Base-by-base conservation (phyloP, 2,797 vertebrate species). In the Cichlasoma orientale region DNA sequence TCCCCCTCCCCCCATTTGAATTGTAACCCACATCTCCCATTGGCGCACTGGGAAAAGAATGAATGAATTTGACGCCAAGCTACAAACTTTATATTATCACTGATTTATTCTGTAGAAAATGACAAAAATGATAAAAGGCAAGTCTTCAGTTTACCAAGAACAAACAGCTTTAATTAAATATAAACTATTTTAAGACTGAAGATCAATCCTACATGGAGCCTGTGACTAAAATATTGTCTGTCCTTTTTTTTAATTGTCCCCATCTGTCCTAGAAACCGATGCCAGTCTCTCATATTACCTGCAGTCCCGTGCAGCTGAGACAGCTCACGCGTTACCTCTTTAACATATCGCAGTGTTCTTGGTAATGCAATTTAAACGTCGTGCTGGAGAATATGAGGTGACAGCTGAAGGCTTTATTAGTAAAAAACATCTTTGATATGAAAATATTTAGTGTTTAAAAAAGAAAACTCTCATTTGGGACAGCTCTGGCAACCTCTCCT, bases 251-350 rank as follows among this genome's bases (percentile, higher is more conserved):
- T 66, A 25, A 83, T 82, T 19, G 4, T 19, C 44, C 44, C 79
- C 77, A 88, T 87, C 82, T 88, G 88, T 82, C 78, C 77, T 31
- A 68, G 90, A 92, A 91, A 89, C 79, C 7, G 79, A 90, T 58
- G 84, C 82, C 77, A 56, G 57, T 58, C 44, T 87, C 82, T 88
- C 80, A 66, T 72, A 56, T 92, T 92, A 86, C 87, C 79, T 82
- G 33, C 29, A 55, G 74, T 68, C 77, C 31, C 72, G 75, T 81
- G 83, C n/a, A 77, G 21, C 68, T 27, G 68, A 27, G n/a, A 23
- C 58, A 55, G 82, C 75, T 85, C 68, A 80, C 52, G 50, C 79
- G 69, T 77, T 86, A 80, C 56, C 66, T 58, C 47, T 73, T 80
- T 52, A 54, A 16, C 44, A 3, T 36, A 38, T 21, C 18, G 4